A percentile compares a stretch with the other conserved stretches of the same genome.
Conservation (phyloP, 2,888 invertebrate species). For the Empis stercorea region DNA sequence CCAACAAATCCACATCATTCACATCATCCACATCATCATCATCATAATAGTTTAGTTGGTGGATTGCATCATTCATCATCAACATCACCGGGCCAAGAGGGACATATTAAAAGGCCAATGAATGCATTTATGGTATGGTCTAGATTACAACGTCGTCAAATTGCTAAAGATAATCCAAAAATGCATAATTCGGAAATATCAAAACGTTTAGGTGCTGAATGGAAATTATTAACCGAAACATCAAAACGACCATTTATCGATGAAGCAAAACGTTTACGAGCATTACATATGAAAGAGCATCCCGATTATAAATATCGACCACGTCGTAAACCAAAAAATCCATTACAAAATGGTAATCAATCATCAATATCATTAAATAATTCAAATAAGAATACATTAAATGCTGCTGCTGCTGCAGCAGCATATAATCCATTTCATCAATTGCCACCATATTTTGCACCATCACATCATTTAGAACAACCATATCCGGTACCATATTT, state of each 20-base stretch:
- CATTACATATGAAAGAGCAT: conserved; percentile 81
- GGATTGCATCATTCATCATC: conserved; percentile 4
- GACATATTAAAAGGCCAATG: conserved; percentile 92
- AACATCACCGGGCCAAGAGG: conserved; percentile 41
- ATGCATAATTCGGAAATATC: conserved; percentile 87
- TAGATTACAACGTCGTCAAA: conserved; percentile 77
- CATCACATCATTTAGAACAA: conserved; percentile 56
- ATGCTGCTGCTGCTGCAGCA: conserved; percentile 38
- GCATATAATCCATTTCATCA: conserved; percentile 51
- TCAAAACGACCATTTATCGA: conserved; percentile 92
- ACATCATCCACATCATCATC: background rate
- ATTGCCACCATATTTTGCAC: conserved; percentile 61
- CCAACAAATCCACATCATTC: conserved; percentile 19
- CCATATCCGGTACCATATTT: conserved; percentile 37
- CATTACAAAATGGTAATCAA: conserved; percentile 39
- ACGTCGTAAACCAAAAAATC: conserved; percentile 68
- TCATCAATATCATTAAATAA: conserved; percentile 26
- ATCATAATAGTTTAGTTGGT: conserved; percentile 6
- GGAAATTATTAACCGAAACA: conserved; percentile 76
- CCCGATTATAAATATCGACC: conserved; percentile 86
- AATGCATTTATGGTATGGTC: conserved; percentile 98
- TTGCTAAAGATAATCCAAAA: conserved; percentile 88
- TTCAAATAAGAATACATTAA: conserved; percentile 20
- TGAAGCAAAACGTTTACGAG: conserved; percentile 80
- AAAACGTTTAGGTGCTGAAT: conserved; percentile 82